These are phyloP conservation scores for Leptopilina drosophilae DNA, from an alignment of 2,888 invertebrate genomes.

Conservation along the genomic window DNA sequence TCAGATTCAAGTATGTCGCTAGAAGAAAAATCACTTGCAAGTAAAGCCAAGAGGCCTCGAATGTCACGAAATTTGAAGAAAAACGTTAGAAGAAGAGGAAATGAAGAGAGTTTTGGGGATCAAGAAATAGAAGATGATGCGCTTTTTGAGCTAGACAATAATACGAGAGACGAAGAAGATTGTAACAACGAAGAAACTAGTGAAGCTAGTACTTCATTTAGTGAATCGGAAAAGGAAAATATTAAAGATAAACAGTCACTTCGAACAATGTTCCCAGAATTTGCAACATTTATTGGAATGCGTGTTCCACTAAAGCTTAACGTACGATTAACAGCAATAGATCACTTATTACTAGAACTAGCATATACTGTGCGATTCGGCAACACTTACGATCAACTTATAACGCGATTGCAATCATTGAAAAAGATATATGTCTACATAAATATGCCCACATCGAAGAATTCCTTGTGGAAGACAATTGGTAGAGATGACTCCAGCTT, in stretches of 20 bases:
- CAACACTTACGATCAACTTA: background rate
- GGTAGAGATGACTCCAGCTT: background rate
- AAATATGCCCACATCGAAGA: background rate
- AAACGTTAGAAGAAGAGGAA: too few relatives aligned
- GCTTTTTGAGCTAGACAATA: too few relatives aligned
- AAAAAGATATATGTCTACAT: background rate
- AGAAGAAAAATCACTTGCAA: too few relatives aligned
- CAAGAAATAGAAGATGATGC: background rate
- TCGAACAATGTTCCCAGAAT: too few relatives aligned
- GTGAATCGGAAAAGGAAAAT: too few relatives aligned
- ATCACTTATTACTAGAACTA: background rate
- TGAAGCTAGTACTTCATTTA: too few relatives aligned
- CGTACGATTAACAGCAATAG: background rate
- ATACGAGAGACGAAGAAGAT: too few relatives aligned
- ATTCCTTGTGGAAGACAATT: background rate
- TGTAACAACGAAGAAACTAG: too few relatives aligned
- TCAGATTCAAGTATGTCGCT: too few relatives aligned
- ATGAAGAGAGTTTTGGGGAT: background rate
- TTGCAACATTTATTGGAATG: background rate
- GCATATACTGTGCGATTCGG: background rate
- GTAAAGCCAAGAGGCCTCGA: too few relatives aligned
- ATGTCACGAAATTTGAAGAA: too few relatives aligned
- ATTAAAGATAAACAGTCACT: too few relatives aligned
- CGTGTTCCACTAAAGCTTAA: background rate
- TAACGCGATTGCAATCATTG: background rate